Evolutionary conservation across 1,140 invertebrate genomes (phyloP), one percentile per base, ranked within the genome.

Genomic region (Meloidogyne floridensis): DNA sequence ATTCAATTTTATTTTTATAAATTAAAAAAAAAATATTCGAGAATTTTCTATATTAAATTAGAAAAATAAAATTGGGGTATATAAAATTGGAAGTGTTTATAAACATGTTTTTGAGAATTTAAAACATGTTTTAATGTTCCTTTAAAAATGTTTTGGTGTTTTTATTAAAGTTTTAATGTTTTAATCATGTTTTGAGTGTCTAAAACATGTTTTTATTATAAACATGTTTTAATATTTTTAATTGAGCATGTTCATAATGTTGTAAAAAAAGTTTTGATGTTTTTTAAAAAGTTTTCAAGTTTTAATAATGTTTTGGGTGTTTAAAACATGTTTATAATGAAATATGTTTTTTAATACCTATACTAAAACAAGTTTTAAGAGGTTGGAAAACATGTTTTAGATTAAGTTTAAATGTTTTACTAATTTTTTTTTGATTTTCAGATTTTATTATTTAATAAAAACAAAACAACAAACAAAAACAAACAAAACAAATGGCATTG

Each of bases 401-500:
- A 54, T 10, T 9, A 54, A 54, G 32, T 32, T 32, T 59, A 13
- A 11, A 59, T 65, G 15, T 65, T 65, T 65, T n/a, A 3, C 43
- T 47, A 47, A 47, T 47, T 47, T 47, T 47, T 47, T 47, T 47
- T 6, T 6, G 5, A 6, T 13, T 65, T 59, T 59, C 11, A 59
- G 13, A 4, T 59, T 32, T 32, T 32, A 32, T 32, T 32, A 32
- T 32, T 32, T 32, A 32, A 32, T 32, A 32, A 32, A 32, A 32
- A 32, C 32, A 32, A 10, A 7, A 7, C 13, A 56, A 54, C n/a
- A 54, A 56, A 15, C 10, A 11, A 10, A 65, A n/a, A 65, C 5
- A 65, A 65, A 65, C 32, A 65, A n/a, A 76, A 5, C 54, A 83
- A 84, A 86, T 85, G 84, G 65, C 85, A 13, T 84, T 85, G 10